phyloP scores from a whole-genome alignment of 2,888 invertebrate genomes.

The Meliscaeva auricollis region DNA sequence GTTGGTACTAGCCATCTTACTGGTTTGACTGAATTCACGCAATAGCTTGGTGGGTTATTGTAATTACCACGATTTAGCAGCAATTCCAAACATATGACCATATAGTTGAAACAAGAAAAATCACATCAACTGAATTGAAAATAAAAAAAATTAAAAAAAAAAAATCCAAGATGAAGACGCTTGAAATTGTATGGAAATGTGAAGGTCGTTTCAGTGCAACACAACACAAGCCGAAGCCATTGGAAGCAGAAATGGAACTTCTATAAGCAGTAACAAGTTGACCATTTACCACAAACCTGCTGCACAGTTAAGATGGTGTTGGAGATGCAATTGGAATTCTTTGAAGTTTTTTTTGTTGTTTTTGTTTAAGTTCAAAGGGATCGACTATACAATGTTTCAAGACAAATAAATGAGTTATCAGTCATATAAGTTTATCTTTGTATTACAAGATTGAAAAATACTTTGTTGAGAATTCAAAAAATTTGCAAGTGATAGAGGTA shows the following conservation, averaged over 20 bases:
- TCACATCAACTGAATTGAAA: background rate
- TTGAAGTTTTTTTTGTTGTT: background rate
- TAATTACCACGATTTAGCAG: slow-evolving; percentile 58
- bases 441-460: no score
- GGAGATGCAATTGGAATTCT: background rate
- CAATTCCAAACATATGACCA: slow-evolving; percentile 32
- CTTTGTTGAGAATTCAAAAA: no score
- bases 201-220: slow-evolving; percentile 59
- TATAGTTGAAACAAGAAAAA: slow-evolving; percentile 8
- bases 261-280: slow-evolving; percentile 36
- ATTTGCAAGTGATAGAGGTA: no score
- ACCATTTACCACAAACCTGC: slow-evolving; percentile 66
- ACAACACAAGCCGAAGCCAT: background rate
- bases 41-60: slow-evolving; percentile 53
- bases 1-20: slow-evolving; percentile 22
- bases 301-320: slow-evolving; percentile 6
- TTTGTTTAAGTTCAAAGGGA: background rate
- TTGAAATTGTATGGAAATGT: slow-evolving; percentile 68
- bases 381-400: background rate
- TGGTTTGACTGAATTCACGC: slow-evolving; percentile 41
- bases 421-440: background rate
- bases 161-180: slow-evolving; percentile 51
- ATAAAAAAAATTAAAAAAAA: slow-evolving; percentile 8
- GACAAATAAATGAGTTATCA: background rate
- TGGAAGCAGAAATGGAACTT: slow-evolving; percentile 4